Evolutionary conservation across 1,140 invertebrate genomes (phyloP), one percentile per base, ranked within the genome.

Genomic region (Tribolium madens): DNA sequence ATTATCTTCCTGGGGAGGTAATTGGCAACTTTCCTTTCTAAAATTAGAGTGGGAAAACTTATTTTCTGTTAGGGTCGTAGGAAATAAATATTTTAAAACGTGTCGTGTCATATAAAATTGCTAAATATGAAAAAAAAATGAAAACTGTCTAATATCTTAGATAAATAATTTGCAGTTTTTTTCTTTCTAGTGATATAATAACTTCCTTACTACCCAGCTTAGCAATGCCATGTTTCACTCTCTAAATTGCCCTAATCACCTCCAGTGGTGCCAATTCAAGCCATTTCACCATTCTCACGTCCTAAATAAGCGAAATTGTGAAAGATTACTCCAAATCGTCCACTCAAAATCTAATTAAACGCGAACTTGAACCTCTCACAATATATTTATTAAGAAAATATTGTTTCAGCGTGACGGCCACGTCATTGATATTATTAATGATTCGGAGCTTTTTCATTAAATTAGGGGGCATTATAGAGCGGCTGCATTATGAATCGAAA

Each of bases 401-500:
- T 64, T 64, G 57, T 64, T 64, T 64, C 57, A 33, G 26, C 4
- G 21, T 64, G 57, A 31, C 21, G 13, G 57, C 36, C 36, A 42
- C 26, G 57, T 26, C 14, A 64, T 64, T 64, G 57, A 64, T 64
- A 64, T 64, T 64, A 64, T 64, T 64, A 64, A 64, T 64, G 57
- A 64, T 33, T 33, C n/a, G 21, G 12, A 4, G 26, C 14, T 64
- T 64, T 64, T 64, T 64, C 57, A 77, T 74, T 73, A 77, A 69
- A 64, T 57, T 50, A 47, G 69, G 76, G 76, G 50, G 60, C 48
- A 72, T 77, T 64, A 73, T 42, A 52, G 70, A 53, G 69, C 70
- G 69, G 71, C 69, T 60, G 69, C 74, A 76, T 68, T 76, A 76
- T 77, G 68, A 71, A 71, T 33, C 57, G 76, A 76, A 60, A 31